Evolutionary conservation across 2,888 invertebrate genomes (phyloP), one percentile per base, ranked within the genome.

Genomic region (Aleiodes alternator): DNA sequence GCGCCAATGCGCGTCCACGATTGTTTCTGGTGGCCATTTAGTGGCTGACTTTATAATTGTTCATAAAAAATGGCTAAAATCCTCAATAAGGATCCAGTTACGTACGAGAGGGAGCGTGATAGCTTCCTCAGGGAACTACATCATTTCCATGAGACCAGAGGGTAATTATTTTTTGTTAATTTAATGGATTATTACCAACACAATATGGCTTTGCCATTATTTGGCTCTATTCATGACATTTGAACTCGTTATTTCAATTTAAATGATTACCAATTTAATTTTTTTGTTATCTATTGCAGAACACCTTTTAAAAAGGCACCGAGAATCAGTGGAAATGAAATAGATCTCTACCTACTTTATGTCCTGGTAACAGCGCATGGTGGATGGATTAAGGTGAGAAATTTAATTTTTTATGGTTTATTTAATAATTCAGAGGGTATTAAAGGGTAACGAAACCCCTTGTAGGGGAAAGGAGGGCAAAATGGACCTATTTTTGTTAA

Each of bases 291-390:
- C 34, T 81, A 79, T 78, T 83, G 73, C 89, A 94, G 94, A 82
- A 92, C 92, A 34, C 88, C 91, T 83, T 93, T 92, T 91, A 94
- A 92, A 90, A 94, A 94, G 84, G 90, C 92, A 82, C 91, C 93
- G 90, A 90, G 94, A 88, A 94, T 98, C 78, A 96, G 96, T 91
- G 98, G 98, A 75, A 93, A 94, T 86, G 96, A 96, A 90, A 94
- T 99, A 87, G 98, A 99, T 91, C 92, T 99, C 82, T 97, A 95
- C 91, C 93, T 95, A 79, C 93, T 99, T 82, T 99, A 98, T 90
- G 94, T 94, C 84, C 93, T 97, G 87, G 98, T 99, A 70, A 97
- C 96, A 84, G 94, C 95, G 80, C 93, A 96, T 85, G 98, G 98
- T 84, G 99, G 99, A 84, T 96, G 98, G 93, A 94, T 96, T 83